Evolutionary conservation across 2,797 vertebrate genomes (phyloP), one percentile per base, ranked within the genome.

Genomic region (Gymnothorax javanicus): DNA sequence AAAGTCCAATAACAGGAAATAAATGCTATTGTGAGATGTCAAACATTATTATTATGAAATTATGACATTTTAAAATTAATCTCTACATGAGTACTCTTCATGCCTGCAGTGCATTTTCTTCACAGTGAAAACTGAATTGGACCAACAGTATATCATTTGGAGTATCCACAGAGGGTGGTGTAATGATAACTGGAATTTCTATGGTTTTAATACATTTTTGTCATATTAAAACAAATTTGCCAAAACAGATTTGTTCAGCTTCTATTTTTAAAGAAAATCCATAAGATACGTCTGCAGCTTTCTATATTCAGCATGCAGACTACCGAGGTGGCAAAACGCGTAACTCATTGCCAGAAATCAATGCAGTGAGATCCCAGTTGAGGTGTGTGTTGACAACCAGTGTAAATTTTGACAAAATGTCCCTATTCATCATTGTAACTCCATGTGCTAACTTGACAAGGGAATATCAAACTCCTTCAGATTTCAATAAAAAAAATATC

Each of bases 251-350:
- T 84, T 73, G 54, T 79, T 87, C 59, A 67, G 50, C n/a, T 52
- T 84, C 67, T 87, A 67, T 85, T 69, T 79, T 69, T 25, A 58
- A 79, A 84, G 57, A 84, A 84, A 87, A 33, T 81, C 54, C 77
- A 62, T 77, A 77, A 12, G 56, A 60, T 75, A 25, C 69, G 83
- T 50, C 60, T 60, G 54, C 25, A 50, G 59, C 59, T 62, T 4
- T 17, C 25, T 17, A 58, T 73, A 73, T 85, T 75, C 71, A 79
- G 27, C 77, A 54, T 60, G 6, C 52, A 64, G 60, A 81, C 20
- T 67, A 33, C 59, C 59, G 60, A 67, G 83, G 77, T 56, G 77
- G 77, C 77, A 73, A 56, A 87, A 20, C 20, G 33, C 33, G 25
- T 64, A n/a, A 56, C 62, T 85, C 83, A 84, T 84, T 84, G 11